Percentiles rank a stretch among this genome's conserved stretches.
Conservation (phyloP, 2,113 vertebrate genomes). For the Syrmaticus mikado region DNA sequence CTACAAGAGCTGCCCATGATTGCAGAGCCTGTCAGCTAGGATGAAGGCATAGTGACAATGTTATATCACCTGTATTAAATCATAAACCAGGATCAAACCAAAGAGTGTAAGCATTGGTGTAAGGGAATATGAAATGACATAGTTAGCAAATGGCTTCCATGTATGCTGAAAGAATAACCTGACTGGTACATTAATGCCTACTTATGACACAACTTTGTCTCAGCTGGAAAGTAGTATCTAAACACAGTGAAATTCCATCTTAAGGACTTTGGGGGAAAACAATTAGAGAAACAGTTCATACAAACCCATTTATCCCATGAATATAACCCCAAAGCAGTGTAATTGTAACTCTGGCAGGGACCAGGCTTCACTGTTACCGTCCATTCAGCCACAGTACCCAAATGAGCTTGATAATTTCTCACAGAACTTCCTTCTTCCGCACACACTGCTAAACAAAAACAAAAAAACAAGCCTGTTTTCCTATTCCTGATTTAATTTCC, state of each 20-base stretch:
- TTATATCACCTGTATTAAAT: not conserved
- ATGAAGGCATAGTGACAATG: too few relatives aligned
- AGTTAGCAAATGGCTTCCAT: too few relatives aligned
- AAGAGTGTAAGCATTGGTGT: not conserved
- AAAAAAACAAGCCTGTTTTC: not conserved
- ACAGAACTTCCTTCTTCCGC: not conserved
- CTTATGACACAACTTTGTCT: not conserved
- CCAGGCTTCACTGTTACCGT: not conserved
- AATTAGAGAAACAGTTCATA: not conserved
- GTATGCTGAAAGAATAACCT: too few relatives aligned
- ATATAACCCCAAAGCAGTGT: not conserved
- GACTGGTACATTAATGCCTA: not conserved
- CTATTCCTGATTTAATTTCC: conserved; percentile 1
- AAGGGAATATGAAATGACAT: too few relatives aligned
- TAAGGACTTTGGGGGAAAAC: not conserved
- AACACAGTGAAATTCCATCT: not conserved
- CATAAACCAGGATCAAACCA: not conserved
- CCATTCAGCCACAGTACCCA: not conserved
- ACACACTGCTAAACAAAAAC: not conserved
- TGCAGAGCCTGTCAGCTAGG: accelerated
- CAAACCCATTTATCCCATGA: not conserved
- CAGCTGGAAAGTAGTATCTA: not conserved
- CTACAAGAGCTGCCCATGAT: not conserved
- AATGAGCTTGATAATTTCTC: conserved; percentile 11
- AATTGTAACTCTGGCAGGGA: not conserved